A percentile compares a stretch with the other conserved stretches of the same genome.
Evolutionary conservation across 2,113 vertebrate genomes (phyloP).

Genomic region (Nothocercus julius): DNA sequence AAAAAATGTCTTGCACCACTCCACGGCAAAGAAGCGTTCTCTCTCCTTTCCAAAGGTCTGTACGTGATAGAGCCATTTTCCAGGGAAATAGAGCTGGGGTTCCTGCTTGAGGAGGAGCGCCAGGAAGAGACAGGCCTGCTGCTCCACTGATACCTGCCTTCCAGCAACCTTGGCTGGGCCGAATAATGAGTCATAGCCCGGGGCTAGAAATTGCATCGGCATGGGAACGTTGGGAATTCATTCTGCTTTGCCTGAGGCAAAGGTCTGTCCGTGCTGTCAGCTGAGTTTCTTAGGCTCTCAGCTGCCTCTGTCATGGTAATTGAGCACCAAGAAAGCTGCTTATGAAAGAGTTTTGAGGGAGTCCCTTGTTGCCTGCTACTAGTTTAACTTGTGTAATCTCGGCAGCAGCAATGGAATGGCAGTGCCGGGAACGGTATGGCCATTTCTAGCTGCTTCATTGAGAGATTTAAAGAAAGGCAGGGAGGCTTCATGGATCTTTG

Average conservation of each 20-base stretch:
- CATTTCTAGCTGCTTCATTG: constrained; percentile 16
- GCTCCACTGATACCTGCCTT: constrained; percentile 16
- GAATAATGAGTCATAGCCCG: constrained; percentile 62
- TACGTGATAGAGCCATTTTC: neutral
- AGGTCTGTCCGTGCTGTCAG: constrained; percentile 69
- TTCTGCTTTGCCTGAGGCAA: constrained; percentile 67
- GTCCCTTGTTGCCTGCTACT: constrained; percentile 43
- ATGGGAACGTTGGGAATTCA: constrained; percentile 21
- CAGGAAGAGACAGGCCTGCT: neutral
- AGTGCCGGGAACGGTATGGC: neutral
- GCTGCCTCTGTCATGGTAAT: constrained; percentile 61
- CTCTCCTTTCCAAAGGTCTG: neutral
- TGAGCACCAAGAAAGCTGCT: constrained; percentile 50
- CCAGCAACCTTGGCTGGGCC: constrained; percentile 37
- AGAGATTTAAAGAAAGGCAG: neutral
- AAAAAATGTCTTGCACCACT: neutral
- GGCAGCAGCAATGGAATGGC: neutral
- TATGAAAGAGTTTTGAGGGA: constrained; percentile 48
- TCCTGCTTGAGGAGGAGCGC: neutral
- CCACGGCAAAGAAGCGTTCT: neutral
- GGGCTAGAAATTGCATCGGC: constrained; percentile 52
- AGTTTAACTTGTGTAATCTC: constrained; percentile 45
- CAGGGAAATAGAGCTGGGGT: neutral
- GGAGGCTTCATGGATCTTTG: neutral
- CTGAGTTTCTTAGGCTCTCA: constrained; percentile 18